A percentile compares a stretch with the other conserved stretches of the same genome.
phyloP scores from a whole-genome alignment of 2,797 vertebrate genomes.

The Falco berigora region DNA sequence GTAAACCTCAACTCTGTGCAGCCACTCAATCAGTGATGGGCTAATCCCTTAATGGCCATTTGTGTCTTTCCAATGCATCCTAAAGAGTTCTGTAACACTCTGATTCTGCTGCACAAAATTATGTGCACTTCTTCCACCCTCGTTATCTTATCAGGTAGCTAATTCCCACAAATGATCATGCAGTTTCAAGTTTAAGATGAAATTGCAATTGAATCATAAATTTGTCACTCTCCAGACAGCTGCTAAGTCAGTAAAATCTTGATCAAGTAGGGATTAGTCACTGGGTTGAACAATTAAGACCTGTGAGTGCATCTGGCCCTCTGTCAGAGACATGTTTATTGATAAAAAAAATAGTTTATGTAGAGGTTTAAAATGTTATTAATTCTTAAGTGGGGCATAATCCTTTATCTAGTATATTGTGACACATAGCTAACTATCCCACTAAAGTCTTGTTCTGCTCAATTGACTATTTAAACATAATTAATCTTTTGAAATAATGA shows the following conservation, averaged over 20 bases:
- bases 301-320: constrained; percentile 33
- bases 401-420: constrained; percentile 45
- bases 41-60: constrained; percentile 81
- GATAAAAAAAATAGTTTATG: constrained; percentile 65
- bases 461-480: constrained; percentile 30
- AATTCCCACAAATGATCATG: constrained; percentile 77
- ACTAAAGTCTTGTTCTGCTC: constrained; percentile 1
- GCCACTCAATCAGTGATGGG: constrained; percentile 54
- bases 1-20: constrained; percentile 50
- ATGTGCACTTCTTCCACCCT: constrained; percentile 16
- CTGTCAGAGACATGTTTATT: constrained; percentile 59
- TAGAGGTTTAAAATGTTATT: constrained; percentile 57
- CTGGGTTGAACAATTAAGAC: constrained; percentile 64
- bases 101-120: constrained; percentile 57
- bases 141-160: constrained; percentile 77
- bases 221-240: constrained; percentile 72
- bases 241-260: constrained; percentile 71
- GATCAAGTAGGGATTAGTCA: constrained; percentile 70
- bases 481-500: constrained; percentile 1
- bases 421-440: constrained; percentile 23
- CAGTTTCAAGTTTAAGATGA: constrained; percentile 60
- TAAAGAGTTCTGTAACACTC: constrained; percentile 62
- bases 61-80: constrained; percentile 65
- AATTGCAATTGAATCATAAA: constrained; percentile 75
- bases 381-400: constrained; percentile 63